Evolutionary conservation across 2,113 vertebrate species (phyloP), one percentile per base, ranked within the genome.

Genomic region (Anser brachyrhynchus): DNA sequence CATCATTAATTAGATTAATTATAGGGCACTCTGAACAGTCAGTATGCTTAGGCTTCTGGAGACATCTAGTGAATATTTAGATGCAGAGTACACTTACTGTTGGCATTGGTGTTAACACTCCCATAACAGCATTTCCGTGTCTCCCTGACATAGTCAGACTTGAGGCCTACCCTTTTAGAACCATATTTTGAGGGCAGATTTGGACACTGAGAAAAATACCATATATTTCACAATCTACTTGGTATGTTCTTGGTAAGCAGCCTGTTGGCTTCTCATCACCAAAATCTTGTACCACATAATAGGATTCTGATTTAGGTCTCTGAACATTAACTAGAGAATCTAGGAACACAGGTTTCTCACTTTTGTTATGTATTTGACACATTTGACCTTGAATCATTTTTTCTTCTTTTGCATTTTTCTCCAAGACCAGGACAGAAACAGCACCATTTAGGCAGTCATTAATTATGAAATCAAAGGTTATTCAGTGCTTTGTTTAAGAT

Each of bases 1-100:
- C 33, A 66, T 88, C n/a, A 65, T 90, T 94, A 84, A 72, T 89
- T 84, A 54, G 44, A 69, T 71, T 81, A 83, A 87, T 85, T 66
- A 76, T 22, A 79, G 23, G 29, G 33, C 7, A 52, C 15, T 77
- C 51, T 61, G 25, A 4, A 74, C 3, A n/a, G 55, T 66, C 82
- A 73, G 37, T 71, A 73, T 65, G 65, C 26, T 93, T 22, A 77
- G 76, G 23, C 10, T 77, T 91, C 93, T 81, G 83, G 72, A 95
- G 83, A 86, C 33, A 83, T 69, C 39, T 55, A 84, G 51, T 81
- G 88, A 91, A 67, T 88, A 71, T 77, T 80, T 70, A 91, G 51
- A 46, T 35, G 14, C 11, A 67, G 64, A 88, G 2, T 39, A 55
- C 70, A 33, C 9, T 64, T 35, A 19, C 3, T 57, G 4, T 43